Evolutionary conservation across 1,140 invertebrate genomes (phyloP), one percentile per base, ranked within the genome.

Genomic region (Drosophila bifasciata): DNA sequence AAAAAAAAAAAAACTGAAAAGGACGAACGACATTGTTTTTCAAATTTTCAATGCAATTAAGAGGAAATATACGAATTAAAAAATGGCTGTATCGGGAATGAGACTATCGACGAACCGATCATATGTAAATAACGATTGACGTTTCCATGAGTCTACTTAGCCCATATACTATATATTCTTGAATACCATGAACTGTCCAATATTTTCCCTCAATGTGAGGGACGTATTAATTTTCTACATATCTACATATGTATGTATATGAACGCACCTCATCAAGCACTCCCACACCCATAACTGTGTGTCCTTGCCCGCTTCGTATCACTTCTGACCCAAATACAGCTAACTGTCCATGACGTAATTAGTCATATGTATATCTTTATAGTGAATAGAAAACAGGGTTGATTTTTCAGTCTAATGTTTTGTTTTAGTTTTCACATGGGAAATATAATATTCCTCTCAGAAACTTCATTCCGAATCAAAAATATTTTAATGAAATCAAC

Each of bases 91-190:
- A 23, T 16, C 36, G 43, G 40, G 63, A 83, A 68, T 55, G 56
- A 53, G 57, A 80, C 41, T 21, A 55, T 53, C 62, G 55, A 74
- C 62, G 19, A 21, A 68, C 63, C 55, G 71, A 63, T 23, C 81
- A 88, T 86, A 86, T 86, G 81, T 88, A 86, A 88, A 86, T 86
- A 86, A 70, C 83, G 88, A 86, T 86, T 86, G 88, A 81, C 83
- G 74, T 70, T 88, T 58, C 69, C 71, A 45, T 49, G 46, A 23
- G 39, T 36, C 15, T 41, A 53, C 69, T 62, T 48, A 15, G 16
- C 21, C 44, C 43, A 36, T 52, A 32, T 72, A 28, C 8, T 28
- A n/a, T n/a, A n/a, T n/a, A n/a, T 7, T 8, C 8, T 28, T 8
- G 1, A 9, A 9, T 25, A 8, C 8, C 7, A 28, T 7, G 8